Base-by-base conservation (phyloP, 2,888 invertebrate genomes). In the Hypsopygia costalis region DNA sequence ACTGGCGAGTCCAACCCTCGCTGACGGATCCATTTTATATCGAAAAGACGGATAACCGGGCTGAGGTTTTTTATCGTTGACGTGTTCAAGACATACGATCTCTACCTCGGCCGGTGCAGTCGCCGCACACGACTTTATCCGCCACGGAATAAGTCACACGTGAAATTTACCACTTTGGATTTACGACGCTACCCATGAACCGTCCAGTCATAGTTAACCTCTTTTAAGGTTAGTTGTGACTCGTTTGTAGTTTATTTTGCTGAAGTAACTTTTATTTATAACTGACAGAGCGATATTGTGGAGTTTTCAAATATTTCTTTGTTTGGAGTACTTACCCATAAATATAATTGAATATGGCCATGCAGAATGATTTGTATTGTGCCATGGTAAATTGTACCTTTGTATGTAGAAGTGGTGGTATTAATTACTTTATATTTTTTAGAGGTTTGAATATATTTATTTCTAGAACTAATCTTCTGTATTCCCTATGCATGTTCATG, bases 121-220 rank as follows among this genome's bases (percentile, higher is more conserved):
- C 33, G 30, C 43, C 36, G 34, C 36, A 39, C 29, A 40, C 43
- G 46, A 40, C 36, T 49, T 52, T 54, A 55, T 51, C 46, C 44
- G 33, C 58, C 40, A 49, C 52, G 43, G 40, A 52, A 40, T 53
- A 47, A 67, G 53, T 67, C 55, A 55, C 46, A 59, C 64, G 66
- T 69, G 63, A 67, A 69, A 70, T 69, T 66, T 62, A 60, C 58
- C 61, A 61, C 61, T 66, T 61, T 36, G 50, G 53, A 66, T 66
- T 69, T 68, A 69, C 63, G 60, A 60, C 45, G 45, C 49, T 44
- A 46, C 40, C 43, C 44, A 10, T 29, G 11, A 28, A 28, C 28
- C 36, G 36, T 36, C 36, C 36, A 36, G 36, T 30, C 16, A 35
- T 35, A 27, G 28, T 27, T 35, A 27, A 29, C 12, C 28, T 16